Conservation (phyloP, 2,113 vertebrate species). For the Leptodactylus fuscus region DNA sequence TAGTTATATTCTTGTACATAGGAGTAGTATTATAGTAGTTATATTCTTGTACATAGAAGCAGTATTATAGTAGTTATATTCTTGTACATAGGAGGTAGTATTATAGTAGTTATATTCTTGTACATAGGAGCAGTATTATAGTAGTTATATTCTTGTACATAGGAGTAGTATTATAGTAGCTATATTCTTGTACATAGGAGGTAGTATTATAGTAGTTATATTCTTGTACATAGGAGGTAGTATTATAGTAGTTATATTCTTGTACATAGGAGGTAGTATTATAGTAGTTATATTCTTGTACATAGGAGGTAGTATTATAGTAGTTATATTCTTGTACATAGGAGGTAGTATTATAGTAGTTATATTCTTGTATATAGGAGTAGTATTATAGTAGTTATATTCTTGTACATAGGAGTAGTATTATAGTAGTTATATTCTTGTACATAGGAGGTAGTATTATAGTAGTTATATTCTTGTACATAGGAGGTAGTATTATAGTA, state of each 20-base stretch:
- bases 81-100: neutral
- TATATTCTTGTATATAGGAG: too few relatives aligned
- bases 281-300: slow-evolving; percentile 1
- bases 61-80: slow-evolving; percentile 13
- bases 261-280: neutral
- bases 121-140: neutral
- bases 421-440: slow-evolving; percentile 4
- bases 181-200: too few relatives aligned
- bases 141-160: slow-evolving; percentile 3
- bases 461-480: neutral
- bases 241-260: too few relatives aligned
- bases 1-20: neutral
- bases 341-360: too few relatives aligned
- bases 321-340: neutral
- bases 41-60: neutral
- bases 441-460: neutral
- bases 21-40: slow-evolving; percentile 1
- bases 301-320: neutral
- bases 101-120: neutral
- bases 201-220: too few relatives aligned
- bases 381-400: neutral
- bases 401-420: neutral
- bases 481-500: neutral
- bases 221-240: too few relatives aligned
- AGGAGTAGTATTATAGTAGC: neutral